A percentile compares a stretch with the other conserved stretches of the same genome.
phyloP scores from a whole-genome alignment of 2,113 vertebrate genomes.

The Proteles cristata region DNA sequence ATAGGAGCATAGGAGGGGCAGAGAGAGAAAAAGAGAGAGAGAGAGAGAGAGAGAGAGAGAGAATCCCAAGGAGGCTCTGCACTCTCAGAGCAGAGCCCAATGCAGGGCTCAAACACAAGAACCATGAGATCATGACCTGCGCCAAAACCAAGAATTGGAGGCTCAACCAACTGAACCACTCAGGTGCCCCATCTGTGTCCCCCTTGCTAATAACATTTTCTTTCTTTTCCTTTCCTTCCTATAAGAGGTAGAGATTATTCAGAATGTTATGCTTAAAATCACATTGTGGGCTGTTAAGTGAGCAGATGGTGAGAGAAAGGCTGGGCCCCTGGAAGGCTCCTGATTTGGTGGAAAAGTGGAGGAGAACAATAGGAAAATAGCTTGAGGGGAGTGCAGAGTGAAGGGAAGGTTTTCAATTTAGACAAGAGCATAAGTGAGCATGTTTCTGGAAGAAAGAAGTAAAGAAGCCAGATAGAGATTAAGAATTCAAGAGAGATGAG shows the following conservation, averaged over 20 bases:
- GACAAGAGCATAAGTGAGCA: background rate
- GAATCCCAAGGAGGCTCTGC: too few relatives aligned
- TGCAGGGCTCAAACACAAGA: too few relatives aligned
- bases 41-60: too few relatives aligned
- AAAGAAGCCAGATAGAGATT: background rate
- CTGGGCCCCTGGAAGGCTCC: background rate
- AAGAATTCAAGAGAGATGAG: background rate
- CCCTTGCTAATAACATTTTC: background rate
- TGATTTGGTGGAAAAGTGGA: background rate
- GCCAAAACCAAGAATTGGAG: too few relatives aligned
- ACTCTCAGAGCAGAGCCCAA: too few relatives aligned
- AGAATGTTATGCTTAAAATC: background rate
- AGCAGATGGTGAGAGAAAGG: background rate
- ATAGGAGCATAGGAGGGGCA: too few relatives aligned
- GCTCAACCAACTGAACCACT: too few relatives aligned
- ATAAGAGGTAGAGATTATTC: background rate
- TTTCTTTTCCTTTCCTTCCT: background rate
- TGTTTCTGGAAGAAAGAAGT: constrained; percentile 30
- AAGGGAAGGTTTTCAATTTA: background rate
- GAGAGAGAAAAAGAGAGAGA: too few relatives aligned
- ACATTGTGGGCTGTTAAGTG: background rate
- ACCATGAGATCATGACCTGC: too few relatives aligned
- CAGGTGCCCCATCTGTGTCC: too few relatives aligned
- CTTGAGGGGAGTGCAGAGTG: background rate
- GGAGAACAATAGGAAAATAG: background rate